Conservation (phyloP, 30 jellyfish, hydroid and myxozoan genomes). For the Pseudorhiza aurosa region DNA sequence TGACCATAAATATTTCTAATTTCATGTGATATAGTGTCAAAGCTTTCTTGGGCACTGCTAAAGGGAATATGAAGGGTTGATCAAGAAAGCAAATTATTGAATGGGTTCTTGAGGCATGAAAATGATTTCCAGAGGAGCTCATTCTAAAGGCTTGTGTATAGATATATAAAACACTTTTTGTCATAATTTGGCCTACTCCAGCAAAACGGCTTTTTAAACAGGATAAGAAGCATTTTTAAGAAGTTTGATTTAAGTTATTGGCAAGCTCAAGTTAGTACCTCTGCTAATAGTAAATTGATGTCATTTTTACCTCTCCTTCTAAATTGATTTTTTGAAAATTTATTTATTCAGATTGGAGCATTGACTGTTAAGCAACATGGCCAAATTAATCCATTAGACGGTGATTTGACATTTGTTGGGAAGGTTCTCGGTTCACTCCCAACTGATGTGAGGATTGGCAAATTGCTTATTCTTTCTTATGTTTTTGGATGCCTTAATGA, state of each 20-base stretch:
- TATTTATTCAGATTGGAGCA: conserved; percentile 99
- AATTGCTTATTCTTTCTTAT: conserved; percentile 78
- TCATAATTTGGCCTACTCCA: not conserved
- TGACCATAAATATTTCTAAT: too few relatives aligned
- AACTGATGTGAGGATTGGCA: conserved; percentile 87
- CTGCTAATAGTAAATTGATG: not conserved
- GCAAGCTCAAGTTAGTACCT: not conserved
- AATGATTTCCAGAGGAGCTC: too few relatives aligned
- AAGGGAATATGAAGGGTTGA: too few relatives aligned
- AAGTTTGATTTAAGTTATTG: not conserved
- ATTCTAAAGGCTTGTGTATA: too few relatives aligned
- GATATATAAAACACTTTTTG: too few relatives aligned
- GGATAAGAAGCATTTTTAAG: not conserved
- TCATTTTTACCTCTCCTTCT: too few relatives aligned
- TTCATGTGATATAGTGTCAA: too few relatives aligned
- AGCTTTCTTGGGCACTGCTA: too few relatives aligned
- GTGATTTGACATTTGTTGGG: conserved; percentile 95
- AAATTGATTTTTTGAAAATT: too few relatives aligned
- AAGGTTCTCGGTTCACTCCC: conserved; percentile 92
- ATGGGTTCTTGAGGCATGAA: too few relatives aligned
- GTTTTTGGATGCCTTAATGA: conserved; percentile 95
- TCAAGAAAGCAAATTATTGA: too few relatives aligned
- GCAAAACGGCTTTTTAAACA: not conserved
- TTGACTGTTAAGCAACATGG: conserved; percentile 85
- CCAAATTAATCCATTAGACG: conserved; percentile 84